Evolutionary conservation across 1,140 invertebrate species (phyloP), one percentile per base, ranked within the genome.

Genomic region (Grapholita molesta): DNA sequence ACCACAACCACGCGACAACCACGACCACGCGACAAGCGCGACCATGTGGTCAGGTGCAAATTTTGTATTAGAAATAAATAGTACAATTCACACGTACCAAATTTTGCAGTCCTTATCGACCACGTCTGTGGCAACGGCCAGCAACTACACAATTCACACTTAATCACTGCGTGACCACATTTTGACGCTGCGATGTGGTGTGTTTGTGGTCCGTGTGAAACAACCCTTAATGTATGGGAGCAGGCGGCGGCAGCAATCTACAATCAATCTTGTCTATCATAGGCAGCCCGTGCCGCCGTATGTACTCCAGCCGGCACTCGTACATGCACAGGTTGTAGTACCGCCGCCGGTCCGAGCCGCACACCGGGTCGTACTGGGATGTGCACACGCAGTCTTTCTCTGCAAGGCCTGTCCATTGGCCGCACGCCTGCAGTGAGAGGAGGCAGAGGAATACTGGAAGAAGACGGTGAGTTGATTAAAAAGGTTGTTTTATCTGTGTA

Each of bases 271-370:
- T 25, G 6, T 72, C 33, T 32, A 79, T 74, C 66, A 74, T 48
- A 8, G 65, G 48, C 25, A 67, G 32, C 4, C 53, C 35, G 7
- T 72, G 67, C 7, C 25, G 9, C 4, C 66, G 9, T 0, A 82
- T 57, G 23, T 75, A 71, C 0, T 68, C 25, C 0, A 73, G 33
- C 28, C 74, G 61, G 33, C 81, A 83, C 6, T 74, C 38, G 32
- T 52, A 83, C 4, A 68, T 75, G 38, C 79, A 83, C 1, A 38
- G 67, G 42, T 83, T 83, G 33, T 24, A 74, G 61, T 80, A 83
- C 18, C 80, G 65, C 5, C 32, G 38, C 42, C 73, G 64, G 42
- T 83, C 74, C 0, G 72, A 75, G 1, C 70, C 79, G 24, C 79
- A 83, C 3, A 83, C 71, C 0, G 79, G 76, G 23, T 77, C 68